These are phyloP conservation scores for Phenganax marumi DNA, from an alignment of 92 coral and sea anemone species.

Conservation along the genomic window DNA sequence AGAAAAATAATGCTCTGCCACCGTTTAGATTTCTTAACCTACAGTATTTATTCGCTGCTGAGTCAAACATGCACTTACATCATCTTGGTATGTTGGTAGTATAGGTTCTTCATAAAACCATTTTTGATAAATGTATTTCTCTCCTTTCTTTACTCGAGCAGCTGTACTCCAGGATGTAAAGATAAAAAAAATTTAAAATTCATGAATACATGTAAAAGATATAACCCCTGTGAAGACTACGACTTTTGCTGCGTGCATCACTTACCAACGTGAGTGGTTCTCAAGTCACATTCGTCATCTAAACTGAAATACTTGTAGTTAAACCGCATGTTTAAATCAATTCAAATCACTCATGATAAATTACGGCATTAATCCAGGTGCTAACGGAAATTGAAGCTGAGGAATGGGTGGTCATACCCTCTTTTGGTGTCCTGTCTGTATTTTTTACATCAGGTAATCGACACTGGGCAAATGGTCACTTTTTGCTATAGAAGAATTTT, in stretches of 20 bases:
- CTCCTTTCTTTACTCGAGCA: slow-evolving; percentile 32
- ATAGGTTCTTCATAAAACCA: slow-evolving; percentile 41
- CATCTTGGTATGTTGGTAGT: slow-evolving; percentile 24
- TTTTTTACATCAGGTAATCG: no score
- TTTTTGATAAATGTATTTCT: slow-evolving; percentile 38
- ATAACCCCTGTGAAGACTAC: neutral
- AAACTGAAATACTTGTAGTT: neutral
- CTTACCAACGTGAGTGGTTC: slow-evolving; percentile 32
- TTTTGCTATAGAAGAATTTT: no score
- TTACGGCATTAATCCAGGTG: no score
- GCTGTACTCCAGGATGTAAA: neutral
- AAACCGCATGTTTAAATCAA: neutral
- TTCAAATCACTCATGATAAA: neutral
- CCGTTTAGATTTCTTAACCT: no score
- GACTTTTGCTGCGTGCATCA: neutral
- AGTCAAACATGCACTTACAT: neutral
- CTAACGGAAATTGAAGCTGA: no score
- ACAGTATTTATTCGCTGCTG: neutral
- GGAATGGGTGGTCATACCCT: no score
- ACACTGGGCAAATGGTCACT: no score
- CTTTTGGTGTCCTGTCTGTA: no score
- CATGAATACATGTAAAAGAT: neutral
- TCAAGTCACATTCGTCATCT: slow-evolving; percentile 20
- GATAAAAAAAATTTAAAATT: neutral
- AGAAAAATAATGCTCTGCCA: no score